These are phyloP conservation scores for Meloidogyne hapla DNA, from an alignment of 1,140 invertebrate genomes.

Conservation along the genomic window DNA sequence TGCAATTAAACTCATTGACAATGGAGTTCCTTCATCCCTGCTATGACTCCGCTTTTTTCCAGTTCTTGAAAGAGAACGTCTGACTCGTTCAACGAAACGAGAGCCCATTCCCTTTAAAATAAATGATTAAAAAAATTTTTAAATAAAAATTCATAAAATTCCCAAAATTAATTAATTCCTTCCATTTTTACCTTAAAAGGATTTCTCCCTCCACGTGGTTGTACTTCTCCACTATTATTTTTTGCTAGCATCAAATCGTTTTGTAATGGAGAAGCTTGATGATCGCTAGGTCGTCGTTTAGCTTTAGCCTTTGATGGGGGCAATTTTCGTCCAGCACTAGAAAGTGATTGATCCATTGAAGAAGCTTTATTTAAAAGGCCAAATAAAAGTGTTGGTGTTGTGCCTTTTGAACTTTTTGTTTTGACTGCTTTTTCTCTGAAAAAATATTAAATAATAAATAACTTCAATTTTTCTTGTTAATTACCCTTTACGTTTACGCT, in stretches of 20 bases:
- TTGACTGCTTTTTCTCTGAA: background rate
- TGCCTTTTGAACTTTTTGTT: background rate
- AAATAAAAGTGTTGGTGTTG: background rate
- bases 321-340: background rate
- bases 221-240: conserved; percentile 13
- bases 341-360: background rate
- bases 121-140: background rate
- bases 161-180: too few relatives aligned
- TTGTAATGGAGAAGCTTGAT: background rate
- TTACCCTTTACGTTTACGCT: conserved; percentile 43
- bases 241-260: background rate
- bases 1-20: background rate
- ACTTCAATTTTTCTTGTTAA: background rate
- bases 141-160: too few relatives aligned
- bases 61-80: conserved; percentile 53
- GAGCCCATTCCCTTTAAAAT: conserved; percentile 53
- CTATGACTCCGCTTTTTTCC: conserved; percentile 24
- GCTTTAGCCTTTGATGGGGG: background rate
- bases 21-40: conserved; percentile 32
- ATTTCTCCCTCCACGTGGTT: conserved; percentile 59
- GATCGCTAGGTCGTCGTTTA: background rate
- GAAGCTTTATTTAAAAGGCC: background rate
- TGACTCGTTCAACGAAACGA: conserved; percentile 56
- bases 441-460: background rate
- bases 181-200: conserved; percentile 53